phyloP scores from a whole-genome alignment of 92 coral and sea anemone species.

The Palythoa heliodiscus region DNA sequence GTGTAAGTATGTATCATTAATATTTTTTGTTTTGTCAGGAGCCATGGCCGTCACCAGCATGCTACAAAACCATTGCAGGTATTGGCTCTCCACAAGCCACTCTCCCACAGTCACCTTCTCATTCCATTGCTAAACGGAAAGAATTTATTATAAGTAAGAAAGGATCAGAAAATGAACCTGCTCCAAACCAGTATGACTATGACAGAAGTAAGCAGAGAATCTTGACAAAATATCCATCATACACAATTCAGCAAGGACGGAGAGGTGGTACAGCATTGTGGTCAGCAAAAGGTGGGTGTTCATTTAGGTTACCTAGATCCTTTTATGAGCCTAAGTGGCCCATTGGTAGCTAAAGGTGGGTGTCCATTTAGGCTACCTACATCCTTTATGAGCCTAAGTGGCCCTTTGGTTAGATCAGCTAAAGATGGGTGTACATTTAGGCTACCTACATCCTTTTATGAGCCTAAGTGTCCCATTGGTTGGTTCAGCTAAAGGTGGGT shows the following conservation, averaged over 20 bases:
- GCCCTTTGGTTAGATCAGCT: too few relatives aligned
- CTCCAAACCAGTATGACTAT: slow-evolving; percentile 81
- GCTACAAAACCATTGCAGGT: slow-evolving; percentile 67
- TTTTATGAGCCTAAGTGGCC: too few relatives aligned
- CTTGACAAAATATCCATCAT: slow-evolving; percentile 73
- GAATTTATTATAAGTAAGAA: slow-evolving; percentile 64
- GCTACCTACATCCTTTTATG: too few relatives aligned
- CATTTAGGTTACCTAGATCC: background rate
- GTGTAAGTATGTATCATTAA: background rate
- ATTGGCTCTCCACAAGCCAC: slow-evolving; percentile 71
- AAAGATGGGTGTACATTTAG: too few relatives aligned
- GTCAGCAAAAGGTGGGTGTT: slow-evolving; percentile 78
- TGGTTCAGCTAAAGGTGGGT: too few relatives aligned
- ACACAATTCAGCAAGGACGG: slow-evolving; percentile 89
- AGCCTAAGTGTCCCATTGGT: too few relatives aligned
- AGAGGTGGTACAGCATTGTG: slow-evolving; percentile 83
- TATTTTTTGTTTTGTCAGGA: slow-evolving; percentile 37
- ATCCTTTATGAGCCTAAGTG: too few relatives aligned
- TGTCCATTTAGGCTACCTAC: too few relatives aligned
- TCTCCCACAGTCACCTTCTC: slow-evolving; percentile 85
- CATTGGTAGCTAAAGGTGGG: too few relatives aligned
- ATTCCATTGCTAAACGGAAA: slow-evolving; percentile 71
- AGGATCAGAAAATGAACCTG: slow-evolving; percentile 83
- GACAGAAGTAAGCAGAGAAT: slow-evolving; percentile 48
- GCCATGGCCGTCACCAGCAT: slow-evolving; percentile 97